phyloP scores from a whole-genome alignment of 1,140 invertebrate species.

The Brachionus asplanchnoidis region DNA sequence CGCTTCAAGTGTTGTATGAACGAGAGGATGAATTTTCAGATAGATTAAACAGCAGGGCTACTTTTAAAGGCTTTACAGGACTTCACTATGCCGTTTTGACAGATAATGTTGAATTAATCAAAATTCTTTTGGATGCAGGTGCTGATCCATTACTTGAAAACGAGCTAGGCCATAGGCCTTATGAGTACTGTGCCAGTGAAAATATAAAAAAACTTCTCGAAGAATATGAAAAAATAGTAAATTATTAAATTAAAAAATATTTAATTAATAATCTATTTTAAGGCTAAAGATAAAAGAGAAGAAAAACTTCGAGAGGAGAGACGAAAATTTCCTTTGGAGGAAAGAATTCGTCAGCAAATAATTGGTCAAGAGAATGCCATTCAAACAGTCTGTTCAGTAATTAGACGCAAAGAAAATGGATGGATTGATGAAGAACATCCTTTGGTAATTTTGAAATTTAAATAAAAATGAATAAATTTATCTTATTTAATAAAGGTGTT shows the following conservation, averaged over 20 bases:
- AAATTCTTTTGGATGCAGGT: constrained; percentile 57
- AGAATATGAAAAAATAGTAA: constrained; percentile 53
- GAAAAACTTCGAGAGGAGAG: constrained; percentile 72
- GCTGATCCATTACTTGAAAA: constrained; percentile 64
- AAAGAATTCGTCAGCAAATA: constrained; percentile 74
- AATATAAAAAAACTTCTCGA: constrained; percentile 57
- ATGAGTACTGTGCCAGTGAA: constrained; percentile 65
- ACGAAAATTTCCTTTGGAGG: constrained; percentile 78
- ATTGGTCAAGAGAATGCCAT: constrained; percentile 85
- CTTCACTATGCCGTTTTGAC: constrained; percentile 80
- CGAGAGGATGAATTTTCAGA: constrained; percentile 76
- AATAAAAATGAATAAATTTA: neutral
- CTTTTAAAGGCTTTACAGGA: constrained; percentile 77
- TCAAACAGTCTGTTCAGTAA: constrained; percentile 74
- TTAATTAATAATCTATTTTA: neutral
- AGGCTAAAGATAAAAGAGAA: constrained; percentile 59
- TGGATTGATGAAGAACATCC: constrained; percentile 83
- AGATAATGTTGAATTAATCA: constrained; percentile 64
- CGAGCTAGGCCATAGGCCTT: constrained; percentile 69
- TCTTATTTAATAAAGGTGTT: constrained; percentile 59
- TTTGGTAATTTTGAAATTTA: constrained; percentile 60
- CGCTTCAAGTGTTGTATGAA: constrained; percentile 65
- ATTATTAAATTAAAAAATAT: no score
- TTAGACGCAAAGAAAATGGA: constrained; percentile 84
- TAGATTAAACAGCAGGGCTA: constrained; percentile 66